These are phyloP conservation scores for Arctia plantaginis DNA, from an alignment of 2,888 invertebrate genomes.

Conservation along the genomic window DNA sequence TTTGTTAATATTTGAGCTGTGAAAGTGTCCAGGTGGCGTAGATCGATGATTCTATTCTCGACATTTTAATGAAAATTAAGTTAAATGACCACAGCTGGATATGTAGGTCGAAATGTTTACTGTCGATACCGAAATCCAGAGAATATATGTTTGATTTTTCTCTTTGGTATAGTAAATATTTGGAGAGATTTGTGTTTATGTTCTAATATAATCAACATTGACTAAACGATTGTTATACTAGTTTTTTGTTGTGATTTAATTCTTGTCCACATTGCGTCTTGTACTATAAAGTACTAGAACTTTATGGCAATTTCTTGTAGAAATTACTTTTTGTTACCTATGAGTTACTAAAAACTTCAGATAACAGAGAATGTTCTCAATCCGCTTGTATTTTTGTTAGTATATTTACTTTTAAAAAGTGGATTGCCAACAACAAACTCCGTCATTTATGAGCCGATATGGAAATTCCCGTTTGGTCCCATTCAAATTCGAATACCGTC, in stretches of 20 bases:
- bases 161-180: conserved; percentile 6
- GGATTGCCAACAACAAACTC: too few species aligned
- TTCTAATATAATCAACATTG: conserved; percentile 9
- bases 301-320: too few species aligned
- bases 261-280: background rate
- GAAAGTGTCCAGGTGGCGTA: conserved; percentile 35
- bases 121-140: background rate
- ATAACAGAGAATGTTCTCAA: too few species aligned
- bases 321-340: background rate
- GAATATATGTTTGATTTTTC: background rate
- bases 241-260: background rate
- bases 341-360: background rate
- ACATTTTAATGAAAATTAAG: conserved; percentile 36
- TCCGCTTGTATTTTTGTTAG: background rate
- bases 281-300: too few species aligned
- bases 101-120: conserved; percentile 18
- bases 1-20: conserved; percentile 21
- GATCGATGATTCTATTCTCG: conserved; percentile 23
- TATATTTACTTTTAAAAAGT: too few species aligned
- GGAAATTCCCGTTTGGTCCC: too few species aligned
- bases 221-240: background rate
- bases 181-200: conserved; percentile 6
- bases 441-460: background rate
- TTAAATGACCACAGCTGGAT: conserved; percentile 24
- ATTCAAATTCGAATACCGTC: too few species aligned